Evolutionary conservation across 2,113 vertebrate species (phyloP), one percentile per base, ranked within the genome.

Genomic region (Spermophilus dauricus): DNA sequence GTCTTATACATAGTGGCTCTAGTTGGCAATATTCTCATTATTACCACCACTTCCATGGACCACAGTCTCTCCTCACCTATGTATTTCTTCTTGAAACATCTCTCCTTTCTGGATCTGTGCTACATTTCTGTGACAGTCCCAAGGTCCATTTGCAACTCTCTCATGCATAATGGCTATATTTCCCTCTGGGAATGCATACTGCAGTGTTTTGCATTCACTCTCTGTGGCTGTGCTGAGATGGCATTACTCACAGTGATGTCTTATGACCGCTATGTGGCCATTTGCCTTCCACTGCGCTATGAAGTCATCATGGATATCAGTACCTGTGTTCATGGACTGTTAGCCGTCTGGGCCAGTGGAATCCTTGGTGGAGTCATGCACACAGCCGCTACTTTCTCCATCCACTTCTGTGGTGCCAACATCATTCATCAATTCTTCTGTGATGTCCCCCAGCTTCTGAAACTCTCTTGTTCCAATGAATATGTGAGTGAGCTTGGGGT

Each of bases 361-460:
- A 2, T 91, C 37, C 18, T 96, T 26, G 80, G 70, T 65, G 92
- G 91, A 32, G 42, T 63, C 65, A 70, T 91, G 16, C 81, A 85
- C 32, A 96, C 92, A 51, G 72, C 85, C 20, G 75, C 93, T 34
- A 86, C 81, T 34, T 78, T 95, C 22, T 76, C 85, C 14, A 72
- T 94, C 45, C 82, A 87, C 17, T 96, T 96, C 72, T 93, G 42
- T 56, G 81, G 73, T 17, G 5, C n/a, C 61, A 77, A 48, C 30
- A 14, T 56, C 18, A 78, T 84, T 32, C 78, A 89, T 12, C 22
- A 72, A 12, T 72, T 86, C 34, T 72, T 86, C 24, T 72, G 48
- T 53, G 67, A 56, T 53, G 30, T 72, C 11, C 67, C 69, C 45
- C 65, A 30, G 48, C 22, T 72, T 14, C 51, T 72, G 48, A 56